phyloP scores from a whole-genome alignment of 1,140 invertebrate species.

The Ptiloglossa arizonensis region DNA sequence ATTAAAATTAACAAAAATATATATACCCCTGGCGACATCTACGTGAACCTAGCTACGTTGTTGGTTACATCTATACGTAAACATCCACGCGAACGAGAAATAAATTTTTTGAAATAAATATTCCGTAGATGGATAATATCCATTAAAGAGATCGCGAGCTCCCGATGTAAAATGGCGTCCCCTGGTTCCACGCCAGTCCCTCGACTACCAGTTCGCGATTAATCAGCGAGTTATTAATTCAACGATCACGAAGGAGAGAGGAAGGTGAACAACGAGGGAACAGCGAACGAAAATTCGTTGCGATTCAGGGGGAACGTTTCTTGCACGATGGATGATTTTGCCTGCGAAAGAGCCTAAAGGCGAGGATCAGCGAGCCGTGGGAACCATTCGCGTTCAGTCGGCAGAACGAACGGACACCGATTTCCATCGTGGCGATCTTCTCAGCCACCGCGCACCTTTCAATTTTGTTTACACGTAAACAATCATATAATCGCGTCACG shows the following conservation, averaged over 20 bases:
- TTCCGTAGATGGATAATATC: too few relatives aligned
- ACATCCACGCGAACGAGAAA: too few relatives aligned
- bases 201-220: too few relatives aligned
- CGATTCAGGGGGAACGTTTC: neutral
- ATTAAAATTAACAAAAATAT: too few relatives aligned
- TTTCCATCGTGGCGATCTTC: constrained; percentile 16
- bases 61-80: too few relatives aligned
- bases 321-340: constrained; percentile 27
- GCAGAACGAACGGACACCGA: constrained; percentile 14
- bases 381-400: constrained; percentile 17
- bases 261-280: neutral
- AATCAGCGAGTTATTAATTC: neutral
- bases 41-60: too few relatives aligned
- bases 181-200: too few relatives aligned
- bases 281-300: constrained; percentile 12
- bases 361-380: constrained; percentile 26
- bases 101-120: too few relatives aligned
- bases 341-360: constrained; percentile 1
- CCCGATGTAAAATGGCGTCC: too few relatives aligned
- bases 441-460: neutral
- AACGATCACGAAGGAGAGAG: neutral
- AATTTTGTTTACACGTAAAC: neutral
- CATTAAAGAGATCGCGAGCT: too few relatives aligned
- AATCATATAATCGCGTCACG: neutral
- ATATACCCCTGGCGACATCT: too few relatives aligned